Evolutionary conservation across 92 coral and sea anemone species (phyloP).

Genomic region (Virgularia gustaviana): DNA sequence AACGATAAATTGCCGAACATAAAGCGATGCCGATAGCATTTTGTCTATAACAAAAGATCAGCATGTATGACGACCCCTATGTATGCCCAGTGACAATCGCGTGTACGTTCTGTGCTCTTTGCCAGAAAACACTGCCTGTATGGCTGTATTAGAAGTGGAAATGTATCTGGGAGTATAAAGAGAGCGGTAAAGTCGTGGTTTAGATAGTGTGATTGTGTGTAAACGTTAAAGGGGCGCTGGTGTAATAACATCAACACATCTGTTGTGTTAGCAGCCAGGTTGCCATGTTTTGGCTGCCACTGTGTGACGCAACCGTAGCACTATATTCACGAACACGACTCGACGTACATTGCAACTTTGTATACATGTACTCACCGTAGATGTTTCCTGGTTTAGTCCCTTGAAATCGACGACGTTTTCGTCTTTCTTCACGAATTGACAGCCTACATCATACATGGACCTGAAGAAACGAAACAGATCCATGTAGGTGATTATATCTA

Average conservation of each 20-base stretch:
- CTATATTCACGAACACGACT: neutral
- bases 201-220: too few species aligned
- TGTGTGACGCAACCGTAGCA: neutral
- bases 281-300: constrained; percentile 1
- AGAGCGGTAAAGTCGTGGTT: too few species aligned
- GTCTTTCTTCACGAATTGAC: constrained; percentile 41
- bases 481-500: constrained; percentile 2
- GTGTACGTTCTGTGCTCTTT: too few species aligned
- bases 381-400: constrained; percentile 34
- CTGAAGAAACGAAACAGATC: constrained; percentile 41
- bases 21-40: too few species aligned
- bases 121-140: too few species aligned
- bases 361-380: constrained; percentile 39
- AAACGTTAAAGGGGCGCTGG: too few species aligned
- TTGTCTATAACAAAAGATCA: too few species aligned
- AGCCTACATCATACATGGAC: constrained; percentile 43
- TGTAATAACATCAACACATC: neutral
- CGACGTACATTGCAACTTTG: neutral
- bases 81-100: too few species aligned
- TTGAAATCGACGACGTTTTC: constrained; percentile 24
- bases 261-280: neutral
- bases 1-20: too few species aligned
- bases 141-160: too few species aligned
- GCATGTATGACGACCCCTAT: too few species aligned
- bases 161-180: too few species aligned